These are phyloP conservation scores for Dipodomys ordii DNA, from an alignment of 2,113 vertebrate species.

Conservation along the genomic window DNA sequence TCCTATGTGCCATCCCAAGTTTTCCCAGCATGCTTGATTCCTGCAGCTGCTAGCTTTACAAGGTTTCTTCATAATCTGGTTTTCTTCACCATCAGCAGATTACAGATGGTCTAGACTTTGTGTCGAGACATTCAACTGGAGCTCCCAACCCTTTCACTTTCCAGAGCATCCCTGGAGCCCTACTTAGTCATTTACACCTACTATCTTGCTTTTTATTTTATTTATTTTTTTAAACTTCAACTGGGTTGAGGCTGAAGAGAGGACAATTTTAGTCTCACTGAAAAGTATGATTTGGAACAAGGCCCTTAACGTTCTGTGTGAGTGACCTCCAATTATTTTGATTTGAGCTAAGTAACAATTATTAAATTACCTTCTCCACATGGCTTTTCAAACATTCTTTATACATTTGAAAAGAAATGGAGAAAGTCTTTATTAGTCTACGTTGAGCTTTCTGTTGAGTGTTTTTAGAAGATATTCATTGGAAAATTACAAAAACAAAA, in stretches of 20 bases:
- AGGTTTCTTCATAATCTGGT: conserved; percentile 63
- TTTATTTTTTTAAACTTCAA: not conserved
- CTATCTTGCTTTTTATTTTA: conserved; percentile 32
- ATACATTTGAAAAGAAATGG: not conserved
- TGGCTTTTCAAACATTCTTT: conserved; percentile 9
- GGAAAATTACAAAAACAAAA: not conserved
- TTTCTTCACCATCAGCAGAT: conserved; percentile 65
- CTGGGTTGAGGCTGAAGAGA: conserved; percentile 15
- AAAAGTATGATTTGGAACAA: not conserved
- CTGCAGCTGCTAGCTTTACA: not conserved
- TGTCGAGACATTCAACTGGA: conserved; percentile 12
- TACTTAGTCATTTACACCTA: conserved; percentile 56
- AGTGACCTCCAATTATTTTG: not conserved
- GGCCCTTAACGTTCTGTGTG: not conserved
- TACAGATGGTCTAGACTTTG: conserved; percentile 69
- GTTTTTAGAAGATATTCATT: conserved; percentile 12
- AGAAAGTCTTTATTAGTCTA: not conserved
- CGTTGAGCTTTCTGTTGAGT: not conserved
- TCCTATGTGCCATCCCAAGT: not conserved
- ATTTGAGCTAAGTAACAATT: not conserved
- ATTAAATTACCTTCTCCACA: not conserved
- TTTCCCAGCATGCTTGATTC: not conserved
- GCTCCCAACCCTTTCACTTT: not conserved
- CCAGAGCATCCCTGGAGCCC: not conserved
- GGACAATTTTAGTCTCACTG: conserved; percentile 38